Base-by-base conservation (phyloP, 2,888 invertebrate species). In the Agrilus cyanescens region DNA sequence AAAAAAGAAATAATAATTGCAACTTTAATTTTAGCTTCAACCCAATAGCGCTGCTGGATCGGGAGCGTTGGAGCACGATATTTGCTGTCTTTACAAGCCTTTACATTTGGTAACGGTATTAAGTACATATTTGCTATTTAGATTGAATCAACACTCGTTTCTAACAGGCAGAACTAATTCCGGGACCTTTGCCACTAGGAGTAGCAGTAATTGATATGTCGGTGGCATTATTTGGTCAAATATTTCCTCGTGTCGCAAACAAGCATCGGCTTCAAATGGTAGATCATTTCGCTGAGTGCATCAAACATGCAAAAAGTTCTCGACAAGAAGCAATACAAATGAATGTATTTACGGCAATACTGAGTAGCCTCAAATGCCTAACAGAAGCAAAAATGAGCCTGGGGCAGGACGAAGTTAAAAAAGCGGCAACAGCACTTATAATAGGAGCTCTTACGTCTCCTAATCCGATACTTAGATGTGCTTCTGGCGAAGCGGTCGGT, bases 261-360 rank as follows among this genome's bases (percentile, higher is more conserved):
- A 98, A 97, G 61, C 97, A 98, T 67, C 80, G 95, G 38, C 76
- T 95, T 43, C 97, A 98, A 72, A 94, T 99, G 85, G 70, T 98
- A 40, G 91, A 95, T 52, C 97, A 98, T 62, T 98, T 98, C 62
- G 79, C 81, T 15, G 96, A 96, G 62, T 95, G 94, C 62, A 89
- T 96, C 53, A 82, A 83, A 55, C 88, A 91, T 61, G 89, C 93
- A 0, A 95, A 95, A 61, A 90, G 90, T 10, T 80, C 83, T 0
- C 76, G 95, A 10, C 94, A 94, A 58, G 95, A 96, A 63, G 95
- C 95, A 1, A 85, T 86, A 13, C 95, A 96, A 66, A 85, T 95
- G 70, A 98, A 98, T 65, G 87, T 97, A 40, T 91, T 95, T 63
- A 91, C 95, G 0, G 94, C 96, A 0, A 69, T 97, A 18, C 67